Evolutionary conservation across 2,888 invertebrate genomes (phyloP).

Genomic region (Macrosoma leucophasiata): DNA sequence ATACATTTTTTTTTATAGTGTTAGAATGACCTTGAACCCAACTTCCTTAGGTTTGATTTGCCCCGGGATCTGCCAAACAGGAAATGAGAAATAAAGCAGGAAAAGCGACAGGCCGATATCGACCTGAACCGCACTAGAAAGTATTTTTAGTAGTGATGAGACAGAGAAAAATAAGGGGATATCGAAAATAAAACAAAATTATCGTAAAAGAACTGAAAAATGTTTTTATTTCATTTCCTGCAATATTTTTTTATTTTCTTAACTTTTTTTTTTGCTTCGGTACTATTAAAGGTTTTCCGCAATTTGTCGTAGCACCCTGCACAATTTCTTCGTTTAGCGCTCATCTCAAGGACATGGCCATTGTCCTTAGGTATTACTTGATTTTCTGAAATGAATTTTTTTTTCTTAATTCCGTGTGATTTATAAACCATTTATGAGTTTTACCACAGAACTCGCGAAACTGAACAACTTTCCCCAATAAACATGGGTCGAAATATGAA

Average conservation of each 20-base stretch:
- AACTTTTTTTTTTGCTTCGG: slow-evolving; percentile 24
- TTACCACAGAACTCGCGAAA: slow-evolving; percentile 11
- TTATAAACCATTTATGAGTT: slow-evolving; percentile 16
- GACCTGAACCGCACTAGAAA: slow-evolving; percentile 25
- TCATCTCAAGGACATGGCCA: slow-evolving; percentile 29
- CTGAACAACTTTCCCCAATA: too few relatives aligned
- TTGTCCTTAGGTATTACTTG: slow-evolving; percentile 15
- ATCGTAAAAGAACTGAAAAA: slow-evolving; percentile 8
- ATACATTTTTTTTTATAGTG: slow-evolving; percentile 7
- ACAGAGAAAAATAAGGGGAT: slow-evolving; percentile 26
- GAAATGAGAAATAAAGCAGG: slow-evolving; percentile 23
- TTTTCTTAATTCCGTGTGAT: slow-evolving; percentile 6
- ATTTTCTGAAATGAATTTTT: slow-evolving; percentile 21
- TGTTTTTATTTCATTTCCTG: too few relatives aligned
- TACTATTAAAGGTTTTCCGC: slow-evolving; percentile 24
- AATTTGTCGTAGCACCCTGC: slow-evolving; percentile 13
- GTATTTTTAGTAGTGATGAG: slow-evolving; percentile 27
- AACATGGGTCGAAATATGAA: too few relatives aligned
- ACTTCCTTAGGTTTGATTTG: slow-evolving; percentile 12
- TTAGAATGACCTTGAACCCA: slow-evolving; percentile 12
- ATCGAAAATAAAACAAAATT: slow-evolving; percentile 23
- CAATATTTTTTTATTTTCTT: slow-evolving; percentile 26
- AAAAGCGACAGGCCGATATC: slow-evolving; percentile 16
- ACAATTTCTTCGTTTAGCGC: neutral
- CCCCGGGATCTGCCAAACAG: slow-evolving; percentile 22